Conservation (phyloP, 2,113 vertebrate genomes). For the Synchiropus splendidus region DNA sequence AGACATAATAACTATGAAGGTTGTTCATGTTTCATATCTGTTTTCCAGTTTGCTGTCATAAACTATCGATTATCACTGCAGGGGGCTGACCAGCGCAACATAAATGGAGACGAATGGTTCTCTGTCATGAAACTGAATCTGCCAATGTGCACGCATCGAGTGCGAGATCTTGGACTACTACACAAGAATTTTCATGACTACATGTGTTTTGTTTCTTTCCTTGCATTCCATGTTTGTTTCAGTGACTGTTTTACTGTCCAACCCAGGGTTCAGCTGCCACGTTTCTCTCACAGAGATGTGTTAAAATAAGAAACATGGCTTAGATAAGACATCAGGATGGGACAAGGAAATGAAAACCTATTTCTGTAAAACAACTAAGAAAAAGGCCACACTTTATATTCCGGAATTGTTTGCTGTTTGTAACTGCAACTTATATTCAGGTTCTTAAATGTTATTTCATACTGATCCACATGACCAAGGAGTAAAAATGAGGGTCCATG, state of each 20-base stretch:
- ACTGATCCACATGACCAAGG: too few species aligned
- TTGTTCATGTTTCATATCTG: constrained; percentile 21
- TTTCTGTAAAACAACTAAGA: too few species aligned
- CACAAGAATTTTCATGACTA: constrained; percentile 64
- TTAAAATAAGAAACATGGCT: constrained; percentile 50
- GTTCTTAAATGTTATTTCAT: too few species aligned
- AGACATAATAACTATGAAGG: constrained; percentile 4
- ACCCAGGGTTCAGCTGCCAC: constrained; percentile 57
- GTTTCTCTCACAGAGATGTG: constrained; percentile 42
- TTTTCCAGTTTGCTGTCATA: constrained; percentile 13
- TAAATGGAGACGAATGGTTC: constrained; percentile 18
- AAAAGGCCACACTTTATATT: too few species aligned
- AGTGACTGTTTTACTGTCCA: constrained; percentile 40
- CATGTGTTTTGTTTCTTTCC: constrained; percentile 26
- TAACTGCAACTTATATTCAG: too few species aligned
- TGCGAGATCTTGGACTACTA: constrained; percentile 58
- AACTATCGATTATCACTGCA: constrained; percentile 11
- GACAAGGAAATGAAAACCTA: too few species aligned
- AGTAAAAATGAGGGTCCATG: too few species aligned
- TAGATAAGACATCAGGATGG: constrained; percentile 30
- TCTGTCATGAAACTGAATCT: constrained; percentile 48
- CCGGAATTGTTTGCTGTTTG: too few species aligned
- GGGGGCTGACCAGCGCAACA: constrained; percentile 4
- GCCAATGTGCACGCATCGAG: constrained; percentile 39
- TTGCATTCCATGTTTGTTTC: constrained; percentile 27